Evolutionary conservation across 2,113 vertebrate genomes (phyloP), one percentile per base, ranked within the genome.

Genomic region (Bambusicola thoracicus): DNA sequence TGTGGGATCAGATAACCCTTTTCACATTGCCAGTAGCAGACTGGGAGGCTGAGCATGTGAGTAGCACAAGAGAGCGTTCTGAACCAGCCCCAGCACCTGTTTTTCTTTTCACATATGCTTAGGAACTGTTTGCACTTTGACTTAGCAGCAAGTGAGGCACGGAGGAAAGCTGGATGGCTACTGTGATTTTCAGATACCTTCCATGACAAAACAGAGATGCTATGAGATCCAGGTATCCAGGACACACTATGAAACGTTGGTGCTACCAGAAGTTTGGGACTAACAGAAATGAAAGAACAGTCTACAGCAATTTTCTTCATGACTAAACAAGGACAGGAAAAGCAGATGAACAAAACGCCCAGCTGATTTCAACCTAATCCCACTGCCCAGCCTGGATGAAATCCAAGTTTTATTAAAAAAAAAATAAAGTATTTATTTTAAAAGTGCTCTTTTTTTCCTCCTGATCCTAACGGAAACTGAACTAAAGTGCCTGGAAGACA

Each of bases 61-160:
- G 8, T 30, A 29, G 10, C 51, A 30, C 27, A 17, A 34, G 53
- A 41, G 49, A 0, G 19, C 25, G 17, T 80, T 78, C 51, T 38
- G 7, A 66, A 19, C 0, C 2, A 43, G 8, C 18, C 25, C 29
- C 56, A 56, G 7, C 32, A 36, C 11, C 34, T 40, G 1, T 24
- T 58, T 0, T 29, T 44, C 43, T 8, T 58, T 15, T 36, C 46
- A 74, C 13, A 7, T 3, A 12, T 0, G 1, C 30, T 24, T 1
- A 10, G 49, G 20, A 40, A 20, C 74, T 25, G 21, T 82, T 73
- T 74, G 36, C 18, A 7, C 20, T 49, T 48, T 72, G 68, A 32
- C 14, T 18, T 16, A 18, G 4, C 34, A 65, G 66, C 46, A 56
- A 12, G 8, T 0, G 5, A 30, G 85, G 30, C 58, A 66, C 66